These are phyloP conservation scores for Tragelaphus buxtoni DNA, from an alignment of 2,113 vertebrate genomes.

Conservation along the genomic window DNA sequence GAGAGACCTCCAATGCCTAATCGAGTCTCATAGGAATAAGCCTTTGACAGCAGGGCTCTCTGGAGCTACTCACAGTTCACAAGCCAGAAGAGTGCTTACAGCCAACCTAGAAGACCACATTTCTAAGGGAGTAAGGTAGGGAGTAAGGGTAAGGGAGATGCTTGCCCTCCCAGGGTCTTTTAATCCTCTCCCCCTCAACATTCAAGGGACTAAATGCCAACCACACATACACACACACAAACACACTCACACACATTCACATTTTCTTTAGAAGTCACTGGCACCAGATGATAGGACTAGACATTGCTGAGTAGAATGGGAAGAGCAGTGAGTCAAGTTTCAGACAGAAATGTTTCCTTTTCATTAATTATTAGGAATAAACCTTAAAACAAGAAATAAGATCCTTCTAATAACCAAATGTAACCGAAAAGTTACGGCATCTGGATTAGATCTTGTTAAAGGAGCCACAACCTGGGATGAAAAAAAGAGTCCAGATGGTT, in stretches of 20 bases:
- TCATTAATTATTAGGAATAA: not conserved
- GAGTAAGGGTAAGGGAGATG: not conserved
- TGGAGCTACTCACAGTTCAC: not conserved
- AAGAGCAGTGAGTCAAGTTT: not conserved
- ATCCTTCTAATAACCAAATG: not conserved
- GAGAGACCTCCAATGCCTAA: not conserved
- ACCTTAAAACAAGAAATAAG: not conserved
- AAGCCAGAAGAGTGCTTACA: not conserved
- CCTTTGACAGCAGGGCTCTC: not conserved
- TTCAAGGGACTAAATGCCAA: not conserved
- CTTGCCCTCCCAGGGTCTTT: not conserved
- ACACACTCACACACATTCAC: not conserved
- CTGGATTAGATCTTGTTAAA: not conserved
- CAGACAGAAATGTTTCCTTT: not conserved
- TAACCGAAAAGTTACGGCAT: not conserved
- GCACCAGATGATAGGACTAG: not conserved
- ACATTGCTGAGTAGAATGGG: not conserved
- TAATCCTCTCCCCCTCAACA: not conserved
- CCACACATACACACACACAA: rapidly evolving
- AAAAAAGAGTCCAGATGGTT: not conserved
- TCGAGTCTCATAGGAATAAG: not conserved
- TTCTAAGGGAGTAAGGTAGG: not conserved
- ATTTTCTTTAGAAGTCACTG: not conserved
- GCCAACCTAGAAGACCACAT: not conserved
- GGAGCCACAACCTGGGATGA: not conserved